Percentiles rank a stretch among this genome's conserved stretches.
Evolutionary conservation across 2,888 invertebrate species (phyloP).

Genomic region (Leucoptera coffeella): DNA sequence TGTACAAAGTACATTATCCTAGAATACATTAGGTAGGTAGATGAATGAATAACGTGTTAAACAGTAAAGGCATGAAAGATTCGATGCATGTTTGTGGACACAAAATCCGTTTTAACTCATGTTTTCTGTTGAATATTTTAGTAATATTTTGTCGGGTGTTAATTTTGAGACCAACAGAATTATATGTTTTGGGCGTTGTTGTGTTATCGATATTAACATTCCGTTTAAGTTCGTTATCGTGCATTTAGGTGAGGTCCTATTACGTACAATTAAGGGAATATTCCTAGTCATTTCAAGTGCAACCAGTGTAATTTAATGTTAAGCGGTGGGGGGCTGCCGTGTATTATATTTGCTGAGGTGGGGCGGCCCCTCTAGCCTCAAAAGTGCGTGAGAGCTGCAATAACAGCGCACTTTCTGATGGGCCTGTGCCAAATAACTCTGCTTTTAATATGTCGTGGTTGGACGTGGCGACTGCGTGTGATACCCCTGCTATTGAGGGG

Average conservation of each 20-base stretch:
- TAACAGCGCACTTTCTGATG: constrained; percentile 13
- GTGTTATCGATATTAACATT: constrained; percentile 53
- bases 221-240: constrained; percentile 27
- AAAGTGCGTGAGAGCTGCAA: constrained; percentile 11
- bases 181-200: constrained; percentile 47
- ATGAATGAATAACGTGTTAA: constrained; percentile 32
- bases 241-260: constrained; percentile 43
- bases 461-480: constrained; percentile 49
- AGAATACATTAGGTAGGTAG: constrained; percentile 53
- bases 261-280: constrained; percentile 34
- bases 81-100: constrained; percentile 33
- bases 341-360: constrained; percentile 36
- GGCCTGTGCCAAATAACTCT: constrained; percentile 51
- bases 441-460: constrained; percentile 30
- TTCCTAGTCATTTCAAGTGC: constrained; percentile 53
- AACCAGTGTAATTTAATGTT: constrained; percentile 44
- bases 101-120: constrained; percentile 13
- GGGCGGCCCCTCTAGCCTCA: constrained; percentile 10
- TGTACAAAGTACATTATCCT: constrained; percentile 55
- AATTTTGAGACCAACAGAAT: constrained; percentile 51
- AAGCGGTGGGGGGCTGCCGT: constrained; percentile 15
- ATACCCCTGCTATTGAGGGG: constrained; percentile 53
- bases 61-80: constrained; percentile 30
- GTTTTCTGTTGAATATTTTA: constrained; percentile 14
- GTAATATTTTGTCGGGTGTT: constrained; percentile 21